phyloP scores from a whole-genome alignment of 2,797 vertebrate genomes.

The Tangara arthus region DNA sequence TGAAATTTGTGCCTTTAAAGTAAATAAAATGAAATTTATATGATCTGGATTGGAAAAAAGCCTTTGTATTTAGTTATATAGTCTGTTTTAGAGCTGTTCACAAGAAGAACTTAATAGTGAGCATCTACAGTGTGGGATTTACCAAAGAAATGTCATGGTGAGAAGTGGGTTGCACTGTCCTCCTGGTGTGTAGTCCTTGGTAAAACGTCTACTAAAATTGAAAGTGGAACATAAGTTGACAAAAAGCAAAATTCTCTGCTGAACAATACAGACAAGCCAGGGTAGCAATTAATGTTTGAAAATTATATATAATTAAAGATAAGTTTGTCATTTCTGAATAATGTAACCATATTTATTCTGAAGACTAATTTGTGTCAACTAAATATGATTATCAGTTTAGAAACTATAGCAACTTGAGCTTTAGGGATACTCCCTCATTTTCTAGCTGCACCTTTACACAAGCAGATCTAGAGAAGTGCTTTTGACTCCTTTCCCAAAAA shows the following conservation, averaged over 20 bases:
- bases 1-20: not conserved
- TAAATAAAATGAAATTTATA: not conserved
- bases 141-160: conserved; percentile 76
- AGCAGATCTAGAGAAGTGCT: not conserved
- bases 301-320: conserved; percentile 75
- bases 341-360: not conserved
- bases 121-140: conserved; percentile 58
- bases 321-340: not conserved
- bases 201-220: conserved; percentile 79
- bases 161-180: conserved; percentile 78
- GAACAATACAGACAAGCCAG: conserved; percentile 72
- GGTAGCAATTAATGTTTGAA: conserved; percentile 72
- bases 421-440: not conserved
- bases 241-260: conserved; percentile 77
- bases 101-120: conserved; percentile 70
- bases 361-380: not conserved
- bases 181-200: conserved; percentile 68
- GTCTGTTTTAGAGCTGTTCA: conserved; percentile 59
- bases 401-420: not conserved
- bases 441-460: not conserved
- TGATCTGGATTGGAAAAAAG: not conserved
- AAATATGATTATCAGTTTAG: not conserved
- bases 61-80: not conserved
- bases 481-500: not conserved
- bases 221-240: conserved; percentile 76